Base-by-base conservation (phyloP, 1,140 invertebrate genomes). In the Nilaparvata lugens region DNA sequence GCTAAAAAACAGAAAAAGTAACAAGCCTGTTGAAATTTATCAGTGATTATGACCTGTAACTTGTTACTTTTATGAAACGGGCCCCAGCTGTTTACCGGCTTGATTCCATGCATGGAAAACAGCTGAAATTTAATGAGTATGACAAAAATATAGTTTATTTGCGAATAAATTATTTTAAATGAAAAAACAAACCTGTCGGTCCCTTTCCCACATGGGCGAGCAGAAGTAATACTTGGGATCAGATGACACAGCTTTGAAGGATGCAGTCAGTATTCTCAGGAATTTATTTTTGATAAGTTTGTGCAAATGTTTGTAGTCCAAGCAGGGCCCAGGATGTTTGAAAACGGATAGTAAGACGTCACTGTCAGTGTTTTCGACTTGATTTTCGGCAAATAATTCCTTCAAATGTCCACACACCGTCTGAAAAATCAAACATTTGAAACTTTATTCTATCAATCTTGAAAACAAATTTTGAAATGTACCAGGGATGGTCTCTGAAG, bases 151-250 rank as follows among this genome's bases (percentile, higher is more conserved):
- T 40, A 40, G n/a, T 9, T 40, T 40, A 40, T 9, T 9, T 40
- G 38, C 9, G 9, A 40, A 9, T 9, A 40, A n/a, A n/a, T n/a
- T n/a, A n/a, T n/a, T n/a, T 35, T 35, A 11, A 35, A 11, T 35
- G 3, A 11, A 9, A 35, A 35, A 35, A 35, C 9, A 35, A 35
- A 35, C 58, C 45, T 28, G 48, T 3, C 31, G 58, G 2, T 60
- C 51, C 53, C 59, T 60, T 24, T 60, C 59, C 59, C 59, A 60
- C 25, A 24, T 54, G 5, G 64, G 66, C 19, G 60, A 73, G 66
- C 76, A 86, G 68, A 81, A 88, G 71, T 83, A 87, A 67, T 81
- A 85, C 65, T 87, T 83, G n/a, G 78, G 78, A 71, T 82, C 78
- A 1, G 79, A 78, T 3, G 83, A 80, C 40, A 88, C 79, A 4